Evolutionary conservation across 2,888 invertebrate genomes (phyloP), one percentile per base, ranked within the genome.

Genomic region (Synanthedon tipuliformis): DNA sequence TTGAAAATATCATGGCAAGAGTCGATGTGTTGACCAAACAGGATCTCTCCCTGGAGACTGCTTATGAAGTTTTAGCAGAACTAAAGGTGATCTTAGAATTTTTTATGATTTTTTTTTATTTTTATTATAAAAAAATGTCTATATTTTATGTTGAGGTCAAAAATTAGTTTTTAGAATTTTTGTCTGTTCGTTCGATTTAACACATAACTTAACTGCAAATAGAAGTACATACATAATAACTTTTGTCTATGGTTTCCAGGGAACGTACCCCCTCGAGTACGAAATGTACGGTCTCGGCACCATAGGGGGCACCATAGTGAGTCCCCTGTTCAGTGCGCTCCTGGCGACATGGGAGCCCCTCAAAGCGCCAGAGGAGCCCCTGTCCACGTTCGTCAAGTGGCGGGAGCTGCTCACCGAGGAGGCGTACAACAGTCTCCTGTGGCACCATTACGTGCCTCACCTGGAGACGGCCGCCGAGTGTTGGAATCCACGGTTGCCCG

Each of bases 381-480:
- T 92, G 15, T 89, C 90, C 0, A 78, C 91, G 13, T 91, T 94
- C 61, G 80, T 89, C 51, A 91, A 92, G 61, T 95, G 95, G 95
- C 89, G 90, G 62, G 84, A 85, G 41, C 88, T 95, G 59, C 75
- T 95, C 48, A 86, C 89, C 5, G 81, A 89, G 45, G 90, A 90
- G 61, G 93, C 95, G 0, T 96, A 94, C 70, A 94, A 95, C 78
- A 91, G 92, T 64, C 84, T 97, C 55, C 83, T 98, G 61, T 97
- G 97, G 96, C 94, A 95, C 69, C 92, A 94, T 57, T 95, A 96
- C 92, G 92, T 97, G 87, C 96, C 96, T n/a, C 89, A 90, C 55
- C 88, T 97, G 57, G 89, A 94, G 63, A 87, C 89, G 48, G 92
- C 93, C 49, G 90, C 93, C 60, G 89, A 91, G 93, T 93, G 83